Conservation (phyloP, 2,113 vertebrate genomes). For the Pelecanus crispus region DNA sequence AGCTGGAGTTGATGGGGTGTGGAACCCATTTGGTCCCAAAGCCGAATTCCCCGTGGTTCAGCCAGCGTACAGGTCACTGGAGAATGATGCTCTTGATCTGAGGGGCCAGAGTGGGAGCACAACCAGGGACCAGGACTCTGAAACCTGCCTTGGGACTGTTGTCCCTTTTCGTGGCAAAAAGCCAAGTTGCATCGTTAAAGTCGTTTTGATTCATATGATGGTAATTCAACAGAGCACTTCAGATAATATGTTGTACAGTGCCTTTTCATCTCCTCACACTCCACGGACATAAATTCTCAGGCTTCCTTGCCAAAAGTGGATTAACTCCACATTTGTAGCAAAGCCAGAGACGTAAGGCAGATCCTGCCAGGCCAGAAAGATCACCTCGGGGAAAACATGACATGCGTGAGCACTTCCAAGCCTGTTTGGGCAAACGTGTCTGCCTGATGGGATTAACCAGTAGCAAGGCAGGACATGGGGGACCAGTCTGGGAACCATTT, state of each 20-base stretch:
- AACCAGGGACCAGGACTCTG: background rate
- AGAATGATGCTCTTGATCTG: background rate
- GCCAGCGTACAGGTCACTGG: background rate
- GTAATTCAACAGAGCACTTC: slow-evolving; percentile 32
- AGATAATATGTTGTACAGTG: background rate
- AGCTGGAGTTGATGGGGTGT: background rate
- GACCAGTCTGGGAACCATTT: background rate
- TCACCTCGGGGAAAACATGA: background rate
- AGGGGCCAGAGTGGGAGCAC: background rate
- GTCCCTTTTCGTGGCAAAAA: background rate
- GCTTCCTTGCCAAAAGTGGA: background rate
- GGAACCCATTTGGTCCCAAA: background rate
- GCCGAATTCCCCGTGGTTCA: accelerated
- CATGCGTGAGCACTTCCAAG: background rate
- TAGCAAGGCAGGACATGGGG: background rate
- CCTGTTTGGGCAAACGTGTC: background rate
- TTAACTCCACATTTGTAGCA: slow-evolving; percentile 11
- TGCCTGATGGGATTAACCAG: background rate
- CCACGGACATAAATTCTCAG: background rate
- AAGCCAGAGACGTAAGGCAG: slow-evolving; percentile 20
- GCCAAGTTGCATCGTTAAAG: background rate
- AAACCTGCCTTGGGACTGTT: background rate
- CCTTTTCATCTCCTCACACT: slow-evolving; percentile 44
- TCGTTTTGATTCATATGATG: background rate
- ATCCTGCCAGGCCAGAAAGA: background rate